phyloP scores from a whole-genome alignment of 2,113 vertebrate genomes.

The Elaphurus davidianus region DNA sequence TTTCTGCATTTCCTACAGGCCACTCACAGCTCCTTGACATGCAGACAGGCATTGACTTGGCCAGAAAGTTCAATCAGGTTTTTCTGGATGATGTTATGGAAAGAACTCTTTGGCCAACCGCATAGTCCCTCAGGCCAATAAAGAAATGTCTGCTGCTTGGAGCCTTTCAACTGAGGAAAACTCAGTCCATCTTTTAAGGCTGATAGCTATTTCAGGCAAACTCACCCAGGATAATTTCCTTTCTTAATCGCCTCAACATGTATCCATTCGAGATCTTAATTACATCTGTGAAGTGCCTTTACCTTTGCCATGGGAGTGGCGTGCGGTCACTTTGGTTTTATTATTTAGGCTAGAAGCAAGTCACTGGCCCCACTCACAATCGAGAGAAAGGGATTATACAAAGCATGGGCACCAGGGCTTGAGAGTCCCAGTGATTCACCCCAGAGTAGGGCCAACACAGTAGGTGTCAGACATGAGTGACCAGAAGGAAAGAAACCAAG shows the following conservation, averaged over 20 bases:
- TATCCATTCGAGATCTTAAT: not conserved
- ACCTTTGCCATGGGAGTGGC: not conserved
- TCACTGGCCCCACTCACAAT: too few species aligned
- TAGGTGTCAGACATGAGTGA: not conserved
- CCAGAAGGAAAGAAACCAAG: not conserved
- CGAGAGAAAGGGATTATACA: not conserved
- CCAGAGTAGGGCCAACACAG: accelerated
- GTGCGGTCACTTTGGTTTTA: not conserved
- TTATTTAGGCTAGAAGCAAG: not conserved
- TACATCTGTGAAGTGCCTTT: not conserved
- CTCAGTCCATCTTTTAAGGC: not conserved
- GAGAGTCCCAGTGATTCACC: too few species aligned
- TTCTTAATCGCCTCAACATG: not conserved
- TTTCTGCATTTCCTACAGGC: not conserved
- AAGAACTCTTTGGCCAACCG: not conserved
- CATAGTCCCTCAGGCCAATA: too few species aligned
- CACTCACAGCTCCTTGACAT: not conserved
- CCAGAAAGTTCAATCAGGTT: not conserved
- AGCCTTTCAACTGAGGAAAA: not conserved
- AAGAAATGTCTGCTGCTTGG: not conserved
- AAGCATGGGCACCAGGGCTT: not conserved
- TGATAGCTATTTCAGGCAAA: not conserved
- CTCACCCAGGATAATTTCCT: not conserved
- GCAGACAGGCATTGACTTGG: not conserved
- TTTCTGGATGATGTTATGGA: not conserved